phyloP scores from a whole-genome alignment of 2,113 vertebrate genomes.

The Trogon surrucura region DNA sequence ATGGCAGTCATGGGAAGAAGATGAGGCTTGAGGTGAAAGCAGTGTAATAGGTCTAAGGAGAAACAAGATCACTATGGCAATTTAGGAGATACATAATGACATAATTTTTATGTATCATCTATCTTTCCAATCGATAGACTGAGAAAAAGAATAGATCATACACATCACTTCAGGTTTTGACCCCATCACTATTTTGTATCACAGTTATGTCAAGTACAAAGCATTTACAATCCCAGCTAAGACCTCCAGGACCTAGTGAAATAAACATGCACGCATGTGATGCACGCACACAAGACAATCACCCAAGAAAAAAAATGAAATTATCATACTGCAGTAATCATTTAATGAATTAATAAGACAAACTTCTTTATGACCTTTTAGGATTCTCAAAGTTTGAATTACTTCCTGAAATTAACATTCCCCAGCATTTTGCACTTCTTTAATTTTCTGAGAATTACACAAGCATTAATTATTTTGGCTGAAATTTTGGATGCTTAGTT shows the following conservation, averaged over 20 bases:
- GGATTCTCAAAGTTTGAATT: background rate
- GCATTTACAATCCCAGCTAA: background rate
- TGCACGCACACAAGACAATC: background rate
- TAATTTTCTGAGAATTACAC: background rate
- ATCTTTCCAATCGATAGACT: background rate
- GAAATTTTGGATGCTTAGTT: background rate
- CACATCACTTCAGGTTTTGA: background rate
- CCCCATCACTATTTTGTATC: background rate
- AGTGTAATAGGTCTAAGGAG: background rate
- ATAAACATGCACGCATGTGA: background rate
- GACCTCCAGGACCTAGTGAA: background rate
- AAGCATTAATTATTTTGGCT: background rate
- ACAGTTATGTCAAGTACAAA: background rate
- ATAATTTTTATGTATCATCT: background rate
- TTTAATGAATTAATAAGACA: background rate
- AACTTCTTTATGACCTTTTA: background rate
- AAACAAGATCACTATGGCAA: background rate
- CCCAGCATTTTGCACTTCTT: background rate
- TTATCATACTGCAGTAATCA: fast-evolving
- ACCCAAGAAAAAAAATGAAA: background rate
- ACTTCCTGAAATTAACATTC: background rate
- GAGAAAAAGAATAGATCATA: background rate
- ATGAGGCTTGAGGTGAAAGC: background rate
- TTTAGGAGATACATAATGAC: background rate
- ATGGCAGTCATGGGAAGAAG: background rate